Base-by-base conservation (phyloP, 2,797 vertebrate genomes). In the Cyclura pinguis region DNA sequence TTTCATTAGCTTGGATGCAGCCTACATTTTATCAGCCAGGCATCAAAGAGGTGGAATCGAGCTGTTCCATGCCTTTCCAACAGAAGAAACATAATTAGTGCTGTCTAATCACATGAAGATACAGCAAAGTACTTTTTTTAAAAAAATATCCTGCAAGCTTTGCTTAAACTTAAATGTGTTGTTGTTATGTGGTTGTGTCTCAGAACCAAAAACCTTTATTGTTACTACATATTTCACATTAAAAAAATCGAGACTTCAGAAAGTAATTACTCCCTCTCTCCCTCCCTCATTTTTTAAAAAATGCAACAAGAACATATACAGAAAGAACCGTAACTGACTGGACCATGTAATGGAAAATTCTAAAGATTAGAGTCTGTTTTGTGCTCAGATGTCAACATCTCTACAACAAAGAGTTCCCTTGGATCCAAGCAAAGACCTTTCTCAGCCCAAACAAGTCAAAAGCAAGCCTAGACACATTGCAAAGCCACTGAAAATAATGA, bases 1-100 rank as follows among this genome's bases (percentile, higher is more conserved):
- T 85, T 90, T 90, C 69, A 92, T 90, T 90, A 90, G 64, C 67
- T 85, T 87, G 74, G 55, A 73, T 87, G 29, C 29, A 92, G 47
- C 59, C 81, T 74, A 67, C 22, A 76, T 42, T 88, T 90, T 88
- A 92, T 90, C 67, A 88, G 57, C 55, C 64, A 80, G 35, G 55
- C 86, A 87, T 90, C 85, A 76, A 18, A 42, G 55, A 90, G 74
- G 64, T 35, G 57, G 77, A 76, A 88, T 85, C 29, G 57, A 85
- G 76, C 80, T 76, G 13, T 80, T 85, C 86, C n/a, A 74, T 52
- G 29, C 35, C 57, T 50, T 50, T 88, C 81, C 83, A 87, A 74
- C n/a, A 35, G 35, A 55, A 86, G 50, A 52, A 67, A 85, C 42
- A 84, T 81, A 88, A 81, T 92, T 88, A 90, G 88, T 67, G 32